phyloP scores from a whole-genome alignment of 2,888 invertebrate species.

The Leptarthrus brevirostris region DNA sequence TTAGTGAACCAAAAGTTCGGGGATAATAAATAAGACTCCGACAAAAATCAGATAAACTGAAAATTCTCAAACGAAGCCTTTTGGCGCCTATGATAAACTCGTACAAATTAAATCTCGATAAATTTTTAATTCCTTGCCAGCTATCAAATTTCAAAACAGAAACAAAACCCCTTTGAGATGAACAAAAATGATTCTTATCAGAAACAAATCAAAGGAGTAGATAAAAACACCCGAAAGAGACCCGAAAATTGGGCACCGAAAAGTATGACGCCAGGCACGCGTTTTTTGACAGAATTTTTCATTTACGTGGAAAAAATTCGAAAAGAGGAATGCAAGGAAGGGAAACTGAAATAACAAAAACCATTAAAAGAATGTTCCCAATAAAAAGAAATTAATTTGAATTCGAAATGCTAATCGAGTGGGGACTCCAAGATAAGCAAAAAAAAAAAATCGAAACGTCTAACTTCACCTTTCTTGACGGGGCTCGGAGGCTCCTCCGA shows the following conservation, averaged over 20 bases:
- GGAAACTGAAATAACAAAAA: neutral
- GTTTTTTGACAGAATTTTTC: constrained; percentile 43
- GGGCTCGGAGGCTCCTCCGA: neutral
- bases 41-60: constrained; percentile 1
- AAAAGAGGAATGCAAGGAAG: constrained; percentile 7
- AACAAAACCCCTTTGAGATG: neutral
- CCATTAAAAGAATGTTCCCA: constrained; percentile 25
- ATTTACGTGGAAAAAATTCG: constrained; percentile 13
- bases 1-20: constrained; percentile 3
- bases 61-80: neutral
- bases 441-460: constrained; percentile 13
- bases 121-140: constrained; percentile 33
- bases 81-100: constrained; percentile 51
- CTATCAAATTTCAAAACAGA: constrained; percentile 42
- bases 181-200: constrained; percentile 35
- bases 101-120: constrained; percentile 49
- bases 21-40: constrained; percentile 22
- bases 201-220: constrained; percentile 23
- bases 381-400: constrained; percentile 42
- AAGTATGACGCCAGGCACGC: constrained; percentile 48
- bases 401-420: constrained; percentile 38
- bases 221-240: constrained; percentile 35
- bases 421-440: constrained; percentile 19
- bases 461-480: neutral
- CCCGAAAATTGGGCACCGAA: constrained; percentile 26